Evolutionary conservation across 2,888 invertebrate species (phyloP), one percentile per base, ranked within the genome.

Genomic region (Amblyteles armatorius): DNA sequence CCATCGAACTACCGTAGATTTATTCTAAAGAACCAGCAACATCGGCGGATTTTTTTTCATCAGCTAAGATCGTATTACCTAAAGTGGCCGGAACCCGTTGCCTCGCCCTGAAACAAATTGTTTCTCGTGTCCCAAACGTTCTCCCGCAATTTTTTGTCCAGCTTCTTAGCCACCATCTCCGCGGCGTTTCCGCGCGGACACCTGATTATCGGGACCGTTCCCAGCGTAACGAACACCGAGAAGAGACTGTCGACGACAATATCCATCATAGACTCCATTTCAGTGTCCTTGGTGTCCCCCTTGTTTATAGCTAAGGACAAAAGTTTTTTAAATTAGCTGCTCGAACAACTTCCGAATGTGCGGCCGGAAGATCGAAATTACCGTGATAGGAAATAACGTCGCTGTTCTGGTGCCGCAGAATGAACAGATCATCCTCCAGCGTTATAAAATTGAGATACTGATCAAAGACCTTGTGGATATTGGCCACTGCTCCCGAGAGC

Each of bases 391-490:
- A 99, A 83, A 99, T 95, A 57, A 96, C 94, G 90, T 99, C 98
- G 90, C 97, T 97, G 92, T 98, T 98, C 93, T 99, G 98, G 94
- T 99, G 98, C 92, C 98, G 97, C 91, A 99, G 95, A 78, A 98
- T 96, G 94, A 99, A 99, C 94, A 99, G 96, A 93, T 99, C 99
- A 94, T 99, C 99, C 95, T 99, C 99, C 87, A 99, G 94, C 68
- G 98, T 97, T 90, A 99, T 99, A 91, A 99, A 99, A 94, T 99
- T 99, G 78, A 99, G 95, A 95, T 99, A 99, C 94, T 99, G 99
- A 94, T 99, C 99, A 94, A 97, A 99, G 16, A 99, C 96, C 95
- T 99, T 99, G 87, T 98, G 98, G 83, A 99, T 97, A 92, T 97
- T 97, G 60, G 97, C 96, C n/a, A 98, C 98, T 88, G 97, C 97